A percentile compares a stretch with the other conserved stretches of the same genome.
phyloP scores from a whole-genome alignment of 2,113 vertebrate species.

The Strigops habroptila region DNA sequence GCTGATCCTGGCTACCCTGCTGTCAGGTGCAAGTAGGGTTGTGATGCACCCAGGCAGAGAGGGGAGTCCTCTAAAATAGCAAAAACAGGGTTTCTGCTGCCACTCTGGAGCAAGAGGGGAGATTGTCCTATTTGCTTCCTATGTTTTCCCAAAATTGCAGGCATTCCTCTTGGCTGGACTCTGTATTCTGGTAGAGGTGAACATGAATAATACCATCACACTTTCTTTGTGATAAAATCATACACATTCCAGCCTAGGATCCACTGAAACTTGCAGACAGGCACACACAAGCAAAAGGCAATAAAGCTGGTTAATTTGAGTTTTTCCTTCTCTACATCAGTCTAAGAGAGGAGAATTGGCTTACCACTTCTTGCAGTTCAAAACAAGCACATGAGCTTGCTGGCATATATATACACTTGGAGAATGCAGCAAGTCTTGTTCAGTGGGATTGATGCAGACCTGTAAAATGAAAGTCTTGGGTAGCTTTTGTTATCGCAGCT shows the following conservation, averaged over 20 bases:
- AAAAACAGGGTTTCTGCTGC: background rate
- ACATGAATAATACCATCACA: background rate
- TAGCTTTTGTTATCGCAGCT: background rate
- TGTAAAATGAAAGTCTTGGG: background rate
- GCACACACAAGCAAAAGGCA: background rate
- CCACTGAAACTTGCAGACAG: background rate
- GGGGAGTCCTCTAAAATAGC: background rate
- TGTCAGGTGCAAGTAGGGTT: background rate
- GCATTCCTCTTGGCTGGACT: background rate
- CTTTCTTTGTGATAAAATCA: background rate
- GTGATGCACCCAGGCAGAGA: background rate
- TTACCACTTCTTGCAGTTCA: background rate
- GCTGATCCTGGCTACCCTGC: background rate
- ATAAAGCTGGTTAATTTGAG: background rate
- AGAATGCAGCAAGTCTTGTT: background rate
- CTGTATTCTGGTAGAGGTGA: background rate
- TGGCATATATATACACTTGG: background rate
- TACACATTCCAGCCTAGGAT: background rate
- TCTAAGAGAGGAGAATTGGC: background rate
- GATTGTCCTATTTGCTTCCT: background rate
- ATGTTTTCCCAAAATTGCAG: background rate
- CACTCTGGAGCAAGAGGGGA: background rate
- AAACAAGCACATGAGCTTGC: background rate
- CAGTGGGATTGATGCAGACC: background rate
- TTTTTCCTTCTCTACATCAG: background rate